These are phyloP conservation scores for Ctenicera cuprea DNA, from an alignment of 2,888 invertebrate species.

Conservation along the genomic window DNA sequence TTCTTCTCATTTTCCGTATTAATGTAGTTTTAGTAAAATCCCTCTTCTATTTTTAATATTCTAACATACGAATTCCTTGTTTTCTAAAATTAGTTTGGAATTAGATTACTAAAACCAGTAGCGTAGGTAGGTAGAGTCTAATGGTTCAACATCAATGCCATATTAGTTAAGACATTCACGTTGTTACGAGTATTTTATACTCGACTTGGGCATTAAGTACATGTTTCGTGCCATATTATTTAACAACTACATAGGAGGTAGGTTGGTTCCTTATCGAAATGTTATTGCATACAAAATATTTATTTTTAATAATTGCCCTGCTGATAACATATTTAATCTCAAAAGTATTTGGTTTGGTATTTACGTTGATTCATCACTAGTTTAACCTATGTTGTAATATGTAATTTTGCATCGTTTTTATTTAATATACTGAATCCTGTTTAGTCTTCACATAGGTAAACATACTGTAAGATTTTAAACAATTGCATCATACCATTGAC, in stretches of 20 bases:
- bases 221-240: too few species aligned
- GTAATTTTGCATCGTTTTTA: conserved; percentile 30
- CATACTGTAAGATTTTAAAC: conserved; percentile 25
- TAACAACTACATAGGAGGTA: too few species aligned
- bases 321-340: conserved; percentile 11
- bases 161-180: too few species aligned
- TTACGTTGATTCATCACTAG: conserved; percentile 14
- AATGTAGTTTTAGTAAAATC: background rate
- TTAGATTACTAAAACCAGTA: too few species aligned
- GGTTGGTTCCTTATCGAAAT: background rate
- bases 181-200: too few species aligned
- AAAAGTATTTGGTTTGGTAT: conserved; percentile 1
- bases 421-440: conserved; percentile 33
- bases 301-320: conserved; percentile 18
- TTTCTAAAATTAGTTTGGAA: too few species aligned
- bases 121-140: too few species aligned
- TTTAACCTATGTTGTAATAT: conserved; percentile 24
- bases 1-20: background rate
- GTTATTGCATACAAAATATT: conserved; percentile 11
- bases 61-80: too few species aligned
- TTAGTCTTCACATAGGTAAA: conserved; percentile 7
- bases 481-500: conserved; percentile 31
- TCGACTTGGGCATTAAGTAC: too few species aligned
- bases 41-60: too few species aligned
- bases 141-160: too few species aligned